Evolutionary conservation across 1,140 invertebrate genomes (phyloP), one percentile per base, ranked within the genome.

Genomic region (Rhagoletis zephyria): DNA sequence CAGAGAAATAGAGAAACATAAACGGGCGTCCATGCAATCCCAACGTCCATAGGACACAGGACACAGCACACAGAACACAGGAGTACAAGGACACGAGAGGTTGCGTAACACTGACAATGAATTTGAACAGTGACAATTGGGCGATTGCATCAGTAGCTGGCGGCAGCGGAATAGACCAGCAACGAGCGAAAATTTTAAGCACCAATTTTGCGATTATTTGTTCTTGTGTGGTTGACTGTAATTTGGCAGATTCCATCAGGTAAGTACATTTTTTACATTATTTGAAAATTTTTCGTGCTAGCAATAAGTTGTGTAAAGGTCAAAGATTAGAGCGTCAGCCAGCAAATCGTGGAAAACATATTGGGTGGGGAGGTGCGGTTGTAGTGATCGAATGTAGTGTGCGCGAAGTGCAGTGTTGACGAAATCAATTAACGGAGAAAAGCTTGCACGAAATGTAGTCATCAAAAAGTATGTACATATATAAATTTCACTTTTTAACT

Each of bases 401-500:
- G 7, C 74, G 16, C n/a, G 16, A 81, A 16, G 3, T n/a, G 45
- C 19, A 56, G 45, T 67, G 64, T 56, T 81, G 48, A 2, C 9
- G 10, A 19, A 81, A 10, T 56, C 30, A 56, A 5, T 81, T 30
- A 48, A 30, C n/a, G 42, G 42, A 10, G 42, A 56, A 81, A 86
- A 86, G 85, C 60, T 86, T 86, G 7, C 30, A 30, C n/a, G 6
- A 85, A 4, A 85, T 7, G 30, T 42, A 16, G 16, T 14, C 40
- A 45, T 16, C 19, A 86, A 45, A 59, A 86, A 30, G 30, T 30
- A 30, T 30, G 30, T 30, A 30, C 30, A 45, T 19, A 4, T 45
- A 81, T n/a, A 30, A 81, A 81, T 81, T 81, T 81, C 74, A 81
- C 74, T 81, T 81, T 81, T 81, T 16, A 81, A 81, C 12, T 63